Conservation (phyloP, 1,140 invertebrate species). For the Drosophila simulans region DNA sequence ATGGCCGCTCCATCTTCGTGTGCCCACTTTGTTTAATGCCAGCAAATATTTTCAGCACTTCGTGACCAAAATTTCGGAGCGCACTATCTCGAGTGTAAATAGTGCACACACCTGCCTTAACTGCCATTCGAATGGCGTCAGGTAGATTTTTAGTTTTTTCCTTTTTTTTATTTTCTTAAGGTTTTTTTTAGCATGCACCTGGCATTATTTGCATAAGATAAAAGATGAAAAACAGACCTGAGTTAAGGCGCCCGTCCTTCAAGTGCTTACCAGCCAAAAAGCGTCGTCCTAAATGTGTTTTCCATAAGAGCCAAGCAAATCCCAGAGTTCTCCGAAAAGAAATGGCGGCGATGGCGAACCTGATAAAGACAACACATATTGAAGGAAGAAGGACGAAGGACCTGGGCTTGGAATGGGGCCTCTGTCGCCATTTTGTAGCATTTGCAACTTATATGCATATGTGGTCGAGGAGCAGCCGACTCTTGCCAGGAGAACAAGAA, state of each 20-base stretch:
- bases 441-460: constrained; percentile 76
- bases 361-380: constrained; percentile 77
- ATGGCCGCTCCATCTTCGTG: constrained; percentile 26
- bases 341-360: constrained; percentile 59
- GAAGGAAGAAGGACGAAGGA: not conserved
- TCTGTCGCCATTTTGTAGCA: constrained; percentile 79
- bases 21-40: constrained; percentile 57
- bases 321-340: constrained; percentile 14
- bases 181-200: constrained; percentile 50
- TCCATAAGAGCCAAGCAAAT: constrained; percentile 71
- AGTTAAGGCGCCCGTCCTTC: constrained; percentile 24
- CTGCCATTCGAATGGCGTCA: constrained; percentile 46
- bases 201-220: constrained; percentile 80
- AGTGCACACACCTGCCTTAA: constrained; percentile 63
- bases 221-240: constrained; percentile 56
- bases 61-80: constrained; percentile 69
- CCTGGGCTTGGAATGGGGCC: constrained; percentile 40
- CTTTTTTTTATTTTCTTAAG: no score
- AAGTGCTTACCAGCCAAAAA: constrained; percentile 55
- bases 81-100: constrained; percentile 71
- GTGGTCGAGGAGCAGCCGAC: constrained; percentile 21
- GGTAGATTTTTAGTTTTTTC: constrained; percentile 18
- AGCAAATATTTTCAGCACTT: constrained; percentile 66
- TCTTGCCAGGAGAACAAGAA: constrained; percentile 8
- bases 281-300: constrained; percentile 70